Evolutionary conservation across 1,140 invertebrate genomes (phyloP).

Genomic region (Myzus persicae): DNA sequence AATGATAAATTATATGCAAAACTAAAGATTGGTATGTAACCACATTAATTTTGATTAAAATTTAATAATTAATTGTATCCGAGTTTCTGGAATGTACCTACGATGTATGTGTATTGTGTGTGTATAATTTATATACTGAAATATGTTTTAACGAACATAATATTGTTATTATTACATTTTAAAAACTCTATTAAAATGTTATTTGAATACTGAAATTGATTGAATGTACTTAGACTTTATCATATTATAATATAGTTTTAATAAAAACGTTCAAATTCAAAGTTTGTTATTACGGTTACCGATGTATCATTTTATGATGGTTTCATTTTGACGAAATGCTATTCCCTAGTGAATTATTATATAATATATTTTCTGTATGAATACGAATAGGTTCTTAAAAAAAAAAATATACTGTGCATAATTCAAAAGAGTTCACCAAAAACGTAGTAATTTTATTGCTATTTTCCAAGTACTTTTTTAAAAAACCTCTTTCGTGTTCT

Average conservation of each 20-base stretch:
- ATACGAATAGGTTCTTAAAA: constrained; percentile 41
- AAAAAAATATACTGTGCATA: constrained; percentile 25
- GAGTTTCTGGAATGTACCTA: not conserved
- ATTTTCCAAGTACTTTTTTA: not conserved
- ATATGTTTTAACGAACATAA: not conserved
- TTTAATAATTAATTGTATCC: not conserved
- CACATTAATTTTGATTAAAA: not conserved
- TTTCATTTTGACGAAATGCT: constrained; percentile 16
- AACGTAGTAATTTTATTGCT: constrained; percentile 20
- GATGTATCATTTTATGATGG: constrained; percentile 25
- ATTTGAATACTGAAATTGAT: not conserved
- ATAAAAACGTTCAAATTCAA: not conserved
- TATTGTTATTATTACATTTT: not conserved
- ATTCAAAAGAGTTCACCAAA: constrained; percentile 24
- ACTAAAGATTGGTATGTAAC: not conserved
- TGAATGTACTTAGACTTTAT: not conserved
- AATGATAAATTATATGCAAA: not conserved
- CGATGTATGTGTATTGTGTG: not conserved
- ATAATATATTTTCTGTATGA: constrained; percentile 17
- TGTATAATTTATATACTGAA: too few species aligned
- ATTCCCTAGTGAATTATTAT: constrained; percentile 20
- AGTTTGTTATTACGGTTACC: not conserved
- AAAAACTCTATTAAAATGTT: not conserved
- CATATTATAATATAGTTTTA: not conserved
- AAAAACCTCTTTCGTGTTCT: constrained; percentile 38